Percentiles rank a stretch among this genome's conserved stretches.
phyloP scores from a whole-genome alignment of 2,888 invertebrate genomes.

The Agriopis leucophaearia region DNA sequence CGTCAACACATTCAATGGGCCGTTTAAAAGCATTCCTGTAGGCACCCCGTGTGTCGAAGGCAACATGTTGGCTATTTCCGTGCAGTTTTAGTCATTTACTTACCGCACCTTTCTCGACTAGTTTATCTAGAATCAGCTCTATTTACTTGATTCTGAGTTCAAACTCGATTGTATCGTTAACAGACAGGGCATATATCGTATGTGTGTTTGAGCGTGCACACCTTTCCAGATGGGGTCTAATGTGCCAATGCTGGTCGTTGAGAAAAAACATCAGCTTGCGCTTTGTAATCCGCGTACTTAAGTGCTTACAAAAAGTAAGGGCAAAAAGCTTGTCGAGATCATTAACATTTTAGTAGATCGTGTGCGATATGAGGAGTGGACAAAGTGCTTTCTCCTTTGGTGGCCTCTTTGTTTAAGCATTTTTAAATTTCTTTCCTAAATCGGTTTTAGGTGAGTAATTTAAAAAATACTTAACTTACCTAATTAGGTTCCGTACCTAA shows the following conservation, averaged over 20 bases:
- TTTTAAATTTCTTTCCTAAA: neutral
- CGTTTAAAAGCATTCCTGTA: conserved; percentile 73
- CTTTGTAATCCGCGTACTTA: conserved; percentile 29
- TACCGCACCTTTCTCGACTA: conserved; percentile 15
- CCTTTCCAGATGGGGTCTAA: conserved; percentile 58
- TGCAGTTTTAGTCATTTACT: conserved; percentile 45
- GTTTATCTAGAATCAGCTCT: conserved; percentile 18
- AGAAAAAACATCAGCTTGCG: conserved; percentile 46
- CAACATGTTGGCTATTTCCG: conserved; percentile 58
- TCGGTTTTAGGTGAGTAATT: neutral
- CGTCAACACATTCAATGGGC: conserved; percentile 76
- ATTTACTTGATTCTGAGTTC: neutral
- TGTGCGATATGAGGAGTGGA: conserved; percentile 32
- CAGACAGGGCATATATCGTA: conserved; percentile 32
- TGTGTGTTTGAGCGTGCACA: conserved; percentile 40
- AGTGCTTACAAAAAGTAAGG: conserved; percentile 30
- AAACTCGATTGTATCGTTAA: neutral
- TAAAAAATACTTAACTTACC: neutral
- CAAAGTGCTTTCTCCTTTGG: conserved; percentile 14
- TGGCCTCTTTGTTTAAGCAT: conserved; percentile 8
- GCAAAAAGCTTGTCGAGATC: conserved; percentile 33
- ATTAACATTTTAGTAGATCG: conserved; percentile 38
- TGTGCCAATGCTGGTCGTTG: conserved; percentile 56
- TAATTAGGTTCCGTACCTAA: no score
- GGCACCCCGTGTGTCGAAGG: conserved; percentile 58